Conservation (phyloP, 2,888 invertebrate genomes). For the Sepioteuthis lessoniana region DNA sequence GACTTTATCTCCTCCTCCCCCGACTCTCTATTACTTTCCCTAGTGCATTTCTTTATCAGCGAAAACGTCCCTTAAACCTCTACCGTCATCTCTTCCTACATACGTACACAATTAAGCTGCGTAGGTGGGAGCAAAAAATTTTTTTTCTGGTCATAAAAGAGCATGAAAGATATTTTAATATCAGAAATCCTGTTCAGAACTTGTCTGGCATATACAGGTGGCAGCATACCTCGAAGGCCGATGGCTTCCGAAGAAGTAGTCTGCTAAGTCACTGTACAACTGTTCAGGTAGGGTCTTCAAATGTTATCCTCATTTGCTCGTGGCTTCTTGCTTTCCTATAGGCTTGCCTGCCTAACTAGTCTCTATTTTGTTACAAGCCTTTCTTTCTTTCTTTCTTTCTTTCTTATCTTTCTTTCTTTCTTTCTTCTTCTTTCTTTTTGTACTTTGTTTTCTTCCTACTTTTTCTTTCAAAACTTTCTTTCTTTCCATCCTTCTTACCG, state of each 20-base stretch:
- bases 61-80: not conserved
- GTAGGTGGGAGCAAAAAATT: not conserved
- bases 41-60: not conserved
- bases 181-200: not conserved
- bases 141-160: not conserved
- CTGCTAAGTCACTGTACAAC: not conserved
- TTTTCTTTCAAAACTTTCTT: not conserved
- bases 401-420: not conserved
- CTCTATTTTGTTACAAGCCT: not conserved
- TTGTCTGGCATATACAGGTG: constrained; percentile 33
- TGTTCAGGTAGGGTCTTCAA: not conserved
- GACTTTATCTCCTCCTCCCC: not conserved
- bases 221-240: constrained; percentile 33
- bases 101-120: not conserved
- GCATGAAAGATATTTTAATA: constrained; percentile 6
- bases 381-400: not conserved
- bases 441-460: not conserved
- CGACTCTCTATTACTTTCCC: not conserved
- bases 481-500: not conserved
- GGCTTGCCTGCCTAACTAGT: not conserved
- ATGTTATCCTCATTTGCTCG: not conserved
- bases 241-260: constrained; percentile 6
- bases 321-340: not conserved
- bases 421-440: not conserved
- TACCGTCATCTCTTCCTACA: not conserved